Evolutionary conservation across 2,797 vertebrate genomes (phyloP).

Genomic region (Myripristis murdjan): DNA sequence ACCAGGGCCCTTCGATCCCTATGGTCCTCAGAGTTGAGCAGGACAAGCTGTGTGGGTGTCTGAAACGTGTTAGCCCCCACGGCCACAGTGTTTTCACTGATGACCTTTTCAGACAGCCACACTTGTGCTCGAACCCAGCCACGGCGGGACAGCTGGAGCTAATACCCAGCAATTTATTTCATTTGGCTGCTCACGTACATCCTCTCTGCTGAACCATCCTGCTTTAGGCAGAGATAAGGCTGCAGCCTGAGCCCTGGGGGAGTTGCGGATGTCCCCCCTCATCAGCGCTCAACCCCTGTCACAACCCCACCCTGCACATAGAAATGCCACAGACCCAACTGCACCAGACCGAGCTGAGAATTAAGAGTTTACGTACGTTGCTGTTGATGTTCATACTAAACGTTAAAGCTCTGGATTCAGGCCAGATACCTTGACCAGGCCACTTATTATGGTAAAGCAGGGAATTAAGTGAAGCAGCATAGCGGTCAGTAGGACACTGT

Average conservation of each 20-base stretch:
- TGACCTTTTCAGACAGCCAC: slow-evolving; percentile 74
- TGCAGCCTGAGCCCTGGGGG: slow-evolving; percentile 50
- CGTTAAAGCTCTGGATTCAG: neutral
- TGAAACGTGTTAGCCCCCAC: slow-evolving; percentile 38
- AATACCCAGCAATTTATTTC: slow-evolving; percentile 75
- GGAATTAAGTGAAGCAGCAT: slow-evolving; percentile 19
- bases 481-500: slow-evolving; percentile 38
- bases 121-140: slow-evolving; percentile 42
- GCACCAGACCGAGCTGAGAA: slow-evolving; percentile 37
- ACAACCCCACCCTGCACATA: slow-evolving; percentile 32
- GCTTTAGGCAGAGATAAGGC: slow-evolving; percentile 67
- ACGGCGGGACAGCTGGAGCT: slow-evolving; percentile 62
- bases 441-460: slow-evolving; percentile 34
- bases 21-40: slow-evolving; percentile 42
- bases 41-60: slow-evolving; percentile 54
- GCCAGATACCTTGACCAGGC: slow-evolving; percentile 43
- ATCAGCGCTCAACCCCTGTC: slow-evolving; percentile 56
- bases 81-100: slow-evolving; percentile 55
- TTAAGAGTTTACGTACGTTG: slow-evolving; percentile 52
- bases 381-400: slow-evolving; percentile 19
- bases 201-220: slow-evolving; percentile 49
- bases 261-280: slow-evolving; percentile 41
- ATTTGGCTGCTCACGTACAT: slow-evolving; percentile 69
- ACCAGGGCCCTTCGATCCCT: slow-evolving; percentile 48
- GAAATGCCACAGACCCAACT: slow-evolving; percentile 26